Evolutionary conservation across 2,888 invertebrate species (phyloP), one percentile per base, ranked within the genome.

Genomic region (Alsophila aescularia): DNA sequence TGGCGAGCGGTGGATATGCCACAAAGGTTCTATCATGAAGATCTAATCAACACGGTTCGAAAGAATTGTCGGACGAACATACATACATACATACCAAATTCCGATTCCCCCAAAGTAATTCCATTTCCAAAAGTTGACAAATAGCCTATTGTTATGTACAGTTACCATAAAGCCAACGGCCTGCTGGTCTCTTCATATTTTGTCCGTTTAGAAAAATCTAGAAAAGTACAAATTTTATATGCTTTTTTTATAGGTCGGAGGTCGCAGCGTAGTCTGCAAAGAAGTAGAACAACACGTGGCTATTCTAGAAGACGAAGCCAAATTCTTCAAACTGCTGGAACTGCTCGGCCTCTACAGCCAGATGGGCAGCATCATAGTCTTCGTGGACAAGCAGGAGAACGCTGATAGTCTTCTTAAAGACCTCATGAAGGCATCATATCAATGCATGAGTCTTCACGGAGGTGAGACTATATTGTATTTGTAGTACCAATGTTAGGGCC

Each of bases 351-450:
- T 97, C 42, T 99, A 97, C 87, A 97, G 97, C 29, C 96, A 98
- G 76, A 93, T 95, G 73, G 99, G 99, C 39, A 97, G 97, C 78
- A 96, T 97, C 42, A 97, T 99, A 67, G 97, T 99, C 24, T 99
- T 99, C 84, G 99, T 99, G 8, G 99, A 99, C 79, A 99, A 99
- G 77, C 99, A 99, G 86, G 99, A 99, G 83, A 97, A 98, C 76
- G 99, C 99, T 0, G 99, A 99, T 79, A 96, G 96, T 21, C 87
- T 98, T 14, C 90, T 98, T 36, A 98, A 98, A 77, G 98, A 99
- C 73, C 93, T 99, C 1, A 97, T 99, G 96, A 98, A 96, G 82
- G 97, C 98, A 0, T 97, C 98, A 0, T 99, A 99, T 82, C 95
- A 96, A 10, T 99, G 99, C 79, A 96, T 99, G 95, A 98, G 99